These are phyloP conservation scores for Caenorhabditis sinica DNA, from an alignment of 2,888 invertebrate species.

Conservation along the genomic window DNA sequence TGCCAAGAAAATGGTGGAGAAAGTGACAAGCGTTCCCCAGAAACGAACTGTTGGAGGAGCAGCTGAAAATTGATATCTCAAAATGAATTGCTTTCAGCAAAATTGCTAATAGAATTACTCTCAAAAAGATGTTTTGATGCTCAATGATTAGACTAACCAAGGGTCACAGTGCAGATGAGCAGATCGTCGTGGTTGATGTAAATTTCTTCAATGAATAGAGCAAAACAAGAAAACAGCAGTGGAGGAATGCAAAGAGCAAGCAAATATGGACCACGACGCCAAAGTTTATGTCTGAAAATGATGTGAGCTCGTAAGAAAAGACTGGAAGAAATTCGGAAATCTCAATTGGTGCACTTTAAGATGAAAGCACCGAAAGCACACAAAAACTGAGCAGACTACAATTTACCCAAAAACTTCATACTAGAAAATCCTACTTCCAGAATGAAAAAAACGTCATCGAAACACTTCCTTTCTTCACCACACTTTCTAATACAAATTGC, in stretches of 20 bases:
- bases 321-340: not conserved
- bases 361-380: not conserved
- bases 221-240: constrained; percentile 53
- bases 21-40: constrained; percentile 65
- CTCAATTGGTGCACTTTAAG: not conserved
- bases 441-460: constrained; percentile 36
- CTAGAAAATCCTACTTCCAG: constrained; percentile 18
- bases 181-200: constrained; percentile 68
- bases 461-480: constrained; percentile 6
- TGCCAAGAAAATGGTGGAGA: constrained; percentile 54
- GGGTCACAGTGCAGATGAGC: constrained; percentile 64
- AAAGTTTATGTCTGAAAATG: constrained; percentile 62
- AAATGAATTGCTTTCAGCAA: not conserved
- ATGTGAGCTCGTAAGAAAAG: not conserved
- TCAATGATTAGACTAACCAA: constrained; percentile 51
- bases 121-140: constrained; percentile 33
- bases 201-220: constrained; percentile 65
- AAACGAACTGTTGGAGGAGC: constrained; percentile 63
- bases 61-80: constrained; percentile 44
- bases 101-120: not conserved
- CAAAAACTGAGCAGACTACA: constrained; percentile 1
- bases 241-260: constrained; percentile 61
- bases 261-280: constrained; percentile 65
- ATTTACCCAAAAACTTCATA: not conserved
- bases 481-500: constrained; percentile 31